Base-by-base conservation (phyloP, 1,140 invertebrate species). In the Dendrolimus punctatus region DNA sequence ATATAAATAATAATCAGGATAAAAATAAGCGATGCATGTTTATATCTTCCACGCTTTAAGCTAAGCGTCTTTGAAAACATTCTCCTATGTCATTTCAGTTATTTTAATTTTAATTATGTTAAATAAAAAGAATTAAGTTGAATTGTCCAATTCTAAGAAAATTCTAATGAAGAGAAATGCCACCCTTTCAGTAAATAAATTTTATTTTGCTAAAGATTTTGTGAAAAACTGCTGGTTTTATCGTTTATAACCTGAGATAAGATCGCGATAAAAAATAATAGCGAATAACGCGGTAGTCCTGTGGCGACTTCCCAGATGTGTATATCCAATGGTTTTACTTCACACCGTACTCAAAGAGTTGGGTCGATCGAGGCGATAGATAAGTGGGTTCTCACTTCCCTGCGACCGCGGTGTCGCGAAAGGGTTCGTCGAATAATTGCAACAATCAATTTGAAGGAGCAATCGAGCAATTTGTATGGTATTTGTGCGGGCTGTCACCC, bases 391-490 rank as follows among this genome's bases (percentile, higher is more conserved):
- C 82, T 84, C 82, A 85, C 82, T 79, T 84, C 76, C 73, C 80
- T 73, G 77, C 64, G 73, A 73, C 67, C 76, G 71, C 71, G 60
- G 54, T 59, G 50, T 71, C 66, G 73, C 71, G 69, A 81, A 82
- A 83, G 77, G 78, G 80, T 77, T 80, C 71, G 68, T 68, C 68
- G 78, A 85, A 83, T 80, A 83, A 85, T 85, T 82, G 82, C 82
- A 82, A 85, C 80, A 85, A 84, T 85, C 76, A 79, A 82, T 82
- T 70, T 76, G 71, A 70, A 78, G 76, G 73, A 85, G 79, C 70
- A 60, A 84, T 85, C 79, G 82, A 84, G 62, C 75, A 82, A 83
- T 85, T 85, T 85, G 80, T 85, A 84, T 80, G 76, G 77, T 83
- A 78, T 81, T 83, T 85, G 82, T 85, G 80, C 82, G 82, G 80